Conservation (phyloP, 2,113 vertebrate genomes). For the Notothenia rossii region DNA sequence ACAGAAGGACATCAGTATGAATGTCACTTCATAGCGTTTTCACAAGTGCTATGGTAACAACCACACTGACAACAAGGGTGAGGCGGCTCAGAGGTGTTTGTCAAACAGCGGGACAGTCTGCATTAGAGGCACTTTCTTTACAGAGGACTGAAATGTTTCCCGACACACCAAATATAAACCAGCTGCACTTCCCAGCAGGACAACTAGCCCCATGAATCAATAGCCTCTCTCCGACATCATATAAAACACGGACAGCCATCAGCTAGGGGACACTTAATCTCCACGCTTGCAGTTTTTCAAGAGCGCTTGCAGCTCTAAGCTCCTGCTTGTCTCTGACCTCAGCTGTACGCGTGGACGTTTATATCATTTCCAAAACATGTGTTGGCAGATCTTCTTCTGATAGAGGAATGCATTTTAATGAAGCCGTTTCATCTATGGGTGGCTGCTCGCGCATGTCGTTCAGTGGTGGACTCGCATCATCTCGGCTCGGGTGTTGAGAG, state of each 20-base stretch:
- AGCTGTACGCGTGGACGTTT: conserved; percentile 41
- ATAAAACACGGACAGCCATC: conserved; percentile 78
- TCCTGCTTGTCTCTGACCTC: conserved; percentile 65
- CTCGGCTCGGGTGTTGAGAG: conserved; percentile 51
- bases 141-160: conserved; percentile 68
- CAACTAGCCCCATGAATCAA: conserved; percentile 75
- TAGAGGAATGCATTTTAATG: conserved; percentile 49
- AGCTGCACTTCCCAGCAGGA: conserved; percentile 73
- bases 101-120: conserved; percentile 46
- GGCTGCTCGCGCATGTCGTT: conserved; percentile 13
- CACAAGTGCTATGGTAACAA: conserved; percentile 26
- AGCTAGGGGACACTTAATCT: conserved; percentile 76
- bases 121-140: conserved; percentile 46
- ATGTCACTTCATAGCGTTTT: conserved; percentile 39
- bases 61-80: conserved; percentile 27
- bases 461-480: conserved; percentile 27
- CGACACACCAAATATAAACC: conserved; percentile 66
- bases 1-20: conserved; percentile 7
- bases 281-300: conserved; percentile 62
- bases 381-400: conserved; percentile 24
- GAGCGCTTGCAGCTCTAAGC: conserved; percentile 57
- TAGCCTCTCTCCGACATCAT: conserved; percentile 64
- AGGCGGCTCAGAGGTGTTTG: conserved; percentile 26
- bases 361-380: conserved; percentile 62
- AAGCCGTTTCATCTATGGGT: conserved; percentile 30